Conservation (phyloP, 2,113 vertebrate species). For the Mus pahari region DNA sequence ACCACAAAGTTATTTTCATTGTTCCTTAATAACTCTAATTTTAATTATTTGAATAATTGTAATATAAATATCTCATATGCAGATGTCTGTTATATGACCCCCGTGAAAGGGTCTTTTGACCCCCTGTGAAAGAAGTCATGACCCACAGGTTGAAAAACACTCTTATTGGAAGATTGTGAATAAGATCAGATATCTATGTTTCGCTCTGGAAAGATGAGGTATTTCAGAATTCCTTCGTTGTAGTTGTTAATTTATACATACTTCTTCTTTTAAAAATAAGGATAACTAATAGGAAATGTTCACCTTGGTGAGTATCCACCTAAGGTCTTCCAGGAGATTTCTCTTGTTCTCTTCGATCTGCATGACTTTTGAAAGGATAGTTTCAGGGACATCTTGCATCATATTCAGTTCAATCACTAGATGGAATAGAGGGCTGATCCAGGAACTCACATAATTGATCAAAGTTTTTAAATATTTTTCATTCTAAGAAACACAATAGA, state of each 20-base stretch:
- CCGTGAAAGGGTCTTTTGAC: neutral
- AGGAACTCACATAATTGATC: slow-evolving; percentile 83
- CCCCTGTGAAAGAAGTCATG: neutral
- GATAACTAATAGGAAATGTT: neutral
- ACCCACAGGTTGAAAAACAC: neutral
- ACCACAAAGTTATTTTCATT: neutral
- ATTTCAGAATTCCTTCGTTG: neutral
- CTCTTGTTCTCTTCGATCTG: slow-evolving; percentile 84
- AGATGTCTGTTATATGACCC: neutral
- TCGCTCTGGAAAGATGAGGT: neutral
- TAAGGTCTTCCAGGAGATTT: slow-evolving; percentile 84
- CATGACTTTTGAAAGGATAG: slow-evolving; percentile 84
- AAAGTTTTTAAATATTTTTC: slow-evolving; percentile 85
- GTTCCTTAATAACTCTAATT: neutral
- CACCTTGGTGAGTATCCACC: neutral
- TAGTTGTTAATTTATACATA: neutral
- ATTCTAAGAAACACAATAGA: slow-evolving; percentile 68
- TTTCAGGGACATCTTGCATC: slow-evolving; percentile 82
- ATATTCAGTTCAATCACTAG: slow-evolving; percentile 83
- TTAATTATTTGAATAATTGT: neutral
- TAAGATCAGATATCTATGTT: neutral
- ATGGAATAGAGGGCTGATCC: slow-evolving; percentile 85
- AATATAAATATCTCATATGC: neutral
- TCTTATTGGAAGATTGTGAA: too few species aligned
- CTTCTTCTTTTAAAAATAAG: neutral